A percentile compares a stretch with the other conserved stretches of the same genome.
Conservation (phyloP, 23 tunicate genomes). For the Ciona savignyi region DNA sequence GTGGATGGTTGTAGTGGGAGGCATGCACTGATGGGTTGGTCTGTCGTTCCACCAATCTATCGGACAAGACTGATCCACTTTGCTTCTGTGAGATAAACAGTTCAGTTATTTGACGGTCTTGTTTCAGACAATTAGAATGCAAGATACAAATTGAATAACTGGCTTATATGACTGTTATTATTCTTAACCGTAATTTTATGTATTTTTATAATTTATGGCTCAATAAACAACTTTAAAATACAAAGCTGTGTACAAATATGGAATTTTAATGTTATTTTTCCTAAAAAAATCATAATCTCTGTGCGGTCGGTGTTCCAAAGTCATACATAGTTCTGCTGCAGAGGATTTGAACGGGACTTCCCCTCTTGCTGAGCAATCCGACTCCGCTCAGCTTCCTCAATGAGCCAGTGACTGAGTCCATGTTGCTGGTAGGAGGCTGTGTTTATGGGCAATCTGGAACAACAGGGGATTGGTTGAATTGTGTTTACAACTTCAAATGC, state of each 20-base stretch:
- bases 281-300: too few relatives aligned
- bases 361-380: constrained; percentile 74
- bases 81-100: not conserved
- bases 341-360: constrained; percentile 32
- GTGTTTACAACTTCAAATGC: too few relatives aligned
- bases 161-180: too few relatives aligned
- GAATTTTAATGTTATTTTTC: too few relatives aligned
- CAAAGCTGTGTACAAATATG: too few relatives aligned
- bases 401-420: constrained; percentile 56
- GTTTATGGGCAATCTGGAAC: not conserved
- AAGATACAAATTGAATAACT: too few relatives aligned
- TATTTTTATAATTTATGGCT: too few relatives aligned
- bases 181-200: too few relatives aligned
- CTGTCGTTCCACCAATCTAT: constrained; percentile 44
- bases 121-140: not conserved
- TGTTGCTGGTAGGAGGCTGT: constrained; percentile 8
- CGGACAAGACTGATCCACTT: constrained; percentile 24
- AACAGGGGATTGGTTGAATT: too few relatives aligned
- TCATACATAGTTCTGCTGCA: not conserved
- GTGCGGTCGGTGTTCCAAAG: too few relatives aligned
- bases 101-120: not conserved
- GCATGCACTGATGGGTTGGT: constrained; percentile 13
- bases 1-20: constrained; percentile 7
- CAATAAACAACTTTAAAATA: too few relatives aligned
- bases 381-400: constrained; percentile 80